Evolutionary conservation across 1,140 invertebrate species (phyloP).

Genomic region (Cotesia chilonis): DNA sequence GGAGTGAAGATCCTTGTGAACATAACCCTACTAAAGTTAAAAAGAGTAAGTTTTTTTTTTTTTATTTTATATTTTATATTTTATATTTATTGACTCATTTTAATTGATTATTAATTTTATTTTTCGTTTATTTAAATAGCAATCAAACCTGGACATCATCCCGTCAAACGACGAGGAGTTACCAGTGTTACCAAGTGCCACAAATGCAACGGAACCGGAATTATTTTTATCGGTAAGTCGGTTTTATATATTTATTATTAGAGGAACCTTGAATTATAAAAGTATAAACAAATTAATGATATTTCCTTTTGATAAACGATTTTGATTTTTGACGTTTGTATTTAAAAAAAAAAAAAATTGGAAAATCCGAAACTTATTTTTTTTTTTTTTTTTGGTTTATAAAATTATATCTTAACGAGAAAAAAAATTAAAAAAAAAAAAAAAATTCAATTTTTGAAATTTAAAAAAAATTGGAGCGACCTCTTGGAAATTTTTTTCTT

Average conservation of each 20-base stretch:
- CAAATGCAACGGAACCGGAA: constrained; percentile 86
- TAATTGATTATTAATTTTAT: constrained; percentile 9
- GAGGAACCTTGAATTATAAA: not conserved
- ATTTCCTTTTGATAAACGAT: constrained; percentile 5
- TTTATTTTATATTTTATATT: constrained; percentile 7
- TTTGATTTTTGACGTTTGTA: constrained; percentile 12
- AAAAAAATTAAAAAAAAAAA: too few species aligned
- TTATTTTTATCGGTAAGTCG: constrained; percentile 78
- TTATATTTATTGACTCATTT: not conserved
- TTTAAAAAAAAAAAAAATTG: constrained; percentile 25
- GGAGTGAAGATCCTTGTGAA: constrained; percentile 63
- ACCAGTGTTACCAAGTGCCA: constrained; percentile 86
- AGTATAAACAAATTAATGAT: constrained; percentile 36
- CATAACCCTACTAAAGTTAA: constrained; percentile 65
- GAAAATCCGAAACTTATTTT: too few species aligned
- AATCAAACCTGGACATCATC: constrained; percentile 75
- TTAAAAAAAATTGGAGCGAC: too few species aligned
- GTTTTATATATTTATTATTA: not conserved
- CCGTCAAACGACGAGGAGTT: constrained; percentile 82
- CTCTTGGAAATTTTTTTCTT: too few species aligned
- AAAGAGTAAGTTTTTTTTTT: constrained; percentile 55
- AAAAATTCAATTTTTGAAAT: too few species aligned
- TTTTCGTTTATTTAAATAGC: constrained; percentile 46
- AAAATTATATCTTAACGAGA: too few species aligned
- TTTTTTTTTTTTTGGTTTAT: too few species aligned